Evolutionary conservation across 92 coral and sea anemone genomes (phyloP).

Genomic region (Palythoa caribaeorum): DNA sequence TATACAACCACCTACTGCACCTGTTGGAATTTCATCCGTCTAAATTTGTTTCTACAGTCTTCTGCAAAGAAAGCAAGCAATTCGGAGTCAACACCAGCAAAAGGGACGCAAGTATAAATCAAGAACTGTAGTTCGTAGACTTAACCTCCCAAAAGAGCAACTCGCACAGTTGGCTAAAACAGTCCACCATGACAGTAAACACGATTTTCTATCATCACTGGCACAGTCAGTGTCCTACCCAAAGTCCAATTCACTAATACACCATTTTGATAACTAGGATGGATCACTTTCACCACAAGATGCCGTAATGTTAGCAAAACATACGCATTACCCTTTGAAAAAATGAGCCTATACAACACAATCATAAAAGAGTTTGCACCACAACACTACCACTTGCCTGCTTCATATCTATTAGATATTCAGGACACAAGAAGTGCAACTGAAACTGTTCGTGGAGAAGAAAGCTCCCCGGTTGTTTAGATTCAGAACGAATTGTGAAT

Average conservation of each 20-base stretch:
- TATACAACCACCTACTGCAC: neutral
- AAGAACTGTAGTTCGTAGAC: slow-evolving; percentile 21
- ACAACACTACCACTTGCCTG: slow-evolving; percentile 33
- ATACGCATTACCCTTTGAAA: slow-evolving; percentile 22
- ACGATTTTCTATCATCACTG: slow-evolving; percentile 10
- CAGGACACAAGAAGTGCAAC: slow-evolving; percentile 29
- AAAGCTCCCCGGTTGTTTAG: slow-evolving; percentile 32
- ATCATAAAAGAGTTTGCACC: slow-evolving; percentile 20
- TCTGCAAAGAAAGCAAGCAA: slow-evolving; percentile 6
- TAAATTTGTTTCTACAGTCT: slow-evolving; percentile 3
- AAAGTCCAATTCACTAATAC: neutral
- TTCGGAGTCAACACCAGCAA: slow-evolving; percentile 6
- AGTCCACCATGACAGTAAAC: slow-evolving; percentile 29
- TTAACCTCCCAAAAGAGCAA: slow-evolving; percentile 22
- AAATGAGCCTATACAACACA: neutral
- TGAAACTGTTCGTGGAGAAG: slow-evolving; percentile 26
- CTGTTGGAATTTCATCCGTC: neutral
- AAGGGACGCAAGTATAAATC: slow-evolving; percentile 18
- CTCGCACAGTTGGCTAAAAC: slow-evolving; percentile 19
- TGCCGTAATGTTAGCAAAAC: slow-evolving; percentile 8
- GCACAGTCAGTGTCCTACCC: slow-evolving; percentile 27
- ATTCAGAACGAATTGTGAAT: slow-evolving; percentile 39
- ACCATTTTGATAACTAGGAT: slow-evolving; percentile 35
- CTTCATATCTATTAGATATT: slow-evolving; percentile 5
- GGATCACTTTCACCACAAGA: slow-evolving; percentile 31